phyloP scores from a whole-genome alignment of 1,140 invertebrate genomes.

The Leptopilina clavipes region DNA sequence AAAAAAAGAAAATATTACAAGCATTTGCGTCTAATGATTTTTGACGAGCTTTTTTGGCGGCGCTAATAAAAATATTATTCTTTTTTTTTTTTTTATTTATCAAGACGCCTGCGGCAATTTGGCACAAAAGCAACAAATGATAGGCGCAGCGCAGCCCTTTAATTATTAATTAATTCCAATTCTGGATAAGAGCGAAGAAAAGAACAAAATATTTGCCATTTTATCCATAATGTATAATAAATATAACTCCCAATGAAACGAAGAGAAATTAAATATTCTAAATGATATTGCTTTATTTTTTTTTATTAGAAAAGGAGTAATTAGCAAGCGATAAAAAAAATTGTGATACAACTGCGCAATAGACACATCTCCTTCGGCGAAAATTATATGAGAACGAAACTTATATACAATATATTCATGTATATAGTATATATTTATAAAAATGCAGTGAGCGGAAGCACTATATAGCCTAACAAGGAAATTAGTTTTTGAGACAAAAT shows the following conservation, averaged over 20 bases:
- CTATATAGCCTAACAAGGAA: slow-evolving; percentile 31
- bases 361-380: background rate
- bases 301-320: background rate
- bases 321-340: slow-evolving; percentile 16
- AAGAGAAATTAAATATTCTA: background rate
- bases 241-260: no score
- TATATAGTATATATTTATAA: background rate
- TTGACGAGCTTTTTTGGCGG: no score
- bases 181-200: background rate
- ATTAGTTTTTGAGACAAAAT: slow-evolving; percentile 13
- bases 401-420: background rate
- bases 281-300: background rate
- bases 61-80: background rate
- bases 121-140: background rate
- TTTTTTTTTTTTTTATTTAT: background rate
- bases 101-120: background rate
- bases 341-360: background rate
- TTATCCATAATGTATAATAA: no score
- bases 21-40: no score
- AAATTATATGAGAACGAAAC: slow-evolving; percentile 3
- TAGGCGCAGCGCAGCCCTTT: background rate
- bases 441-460: background rate
- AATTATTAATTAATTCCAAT: slow-evolving; percentile 1
- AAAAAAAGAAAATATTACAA: background rate
- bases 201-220: no score